phyloP scores from a whole-genome alignment of 2,888 invertebrate species.

The Ichneumoninae sp. region DNA sequence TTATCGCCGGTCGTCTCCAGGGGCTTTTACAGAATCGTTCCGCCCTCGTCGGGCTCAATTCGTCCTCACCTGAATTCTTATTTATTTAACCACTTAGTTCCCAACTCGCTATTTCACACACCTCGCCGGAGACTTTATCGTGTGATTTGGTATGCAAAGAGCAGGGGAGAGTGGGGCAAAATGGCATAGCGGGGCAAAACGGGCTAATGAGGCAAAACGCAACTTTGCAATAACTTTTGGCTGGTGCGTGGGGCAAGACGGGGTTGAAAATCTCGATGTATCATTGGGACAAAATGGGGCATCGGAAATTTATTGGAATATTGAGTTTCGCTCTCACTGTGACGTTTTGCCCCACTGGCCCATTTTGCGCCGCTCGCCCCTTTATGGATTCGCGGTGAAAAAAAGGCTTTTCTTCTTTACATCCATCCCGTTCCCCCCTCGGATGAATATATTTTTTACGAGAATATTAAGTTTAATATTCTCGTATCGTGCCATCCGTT shows the following conservation, averaged over 20 bases:
- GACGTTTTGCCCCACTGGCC: too few species aligned
- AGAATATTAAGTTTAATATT: slow-evolving; percentile 36
- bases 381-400: not conserved
- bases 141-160: slow-evolving; percentile 20
- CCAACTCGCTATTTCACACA: not conserved
- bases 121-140: not conserved
- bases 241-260: too few species aligned
- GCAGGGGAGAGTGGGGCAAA: not conserved
- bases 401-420: not conserved
- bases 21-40: not conserved
- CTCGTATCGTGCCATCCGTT: slow-evolving; percentile 27
- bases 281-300: too few species aligned
- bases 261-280: too few species aligned
- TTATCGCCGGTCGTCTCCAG: not conserved
- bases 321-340: too few species aligned
- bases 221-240: too few species aligned
- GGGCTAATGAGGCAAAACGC: too few species aligned
- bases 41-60: not conserved
- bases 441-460: not conserved
- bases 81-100: not conserved
- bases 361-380: too few species aligned
- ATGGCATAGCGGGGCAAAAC: too few species aligned
- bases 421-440: not conserved
- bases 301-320: too few species aligned
- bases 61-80: not conserved